Base-by-base conservation (phyloP, 2,888 invertebrate species). In the Agrochola lychnidis region DNA sequence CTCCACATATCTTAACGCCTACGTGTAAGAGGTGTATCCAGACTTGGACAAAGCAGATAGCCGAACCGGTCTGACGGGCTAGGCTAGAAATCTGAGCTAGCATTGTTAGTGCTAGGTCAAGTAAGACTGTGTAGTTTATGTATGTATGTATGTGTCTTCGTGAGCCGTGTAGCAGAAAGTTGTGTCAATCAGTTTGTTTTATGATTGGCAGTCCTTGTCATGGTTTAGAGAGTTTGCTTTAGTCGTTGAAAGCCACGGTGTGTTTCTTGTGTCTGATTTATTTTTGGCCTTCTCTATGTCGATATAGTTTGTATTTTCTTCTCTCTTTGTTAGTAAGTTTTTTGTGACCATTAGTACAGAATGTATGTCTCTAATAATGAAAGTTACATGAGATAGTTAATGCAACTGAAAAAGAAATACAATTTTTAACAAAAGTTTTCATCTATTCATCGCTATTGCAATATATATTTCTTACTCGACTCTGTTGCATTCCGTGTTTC, bases 51-150 rank as follows among this genome's bases (percentile, higher is more conserved):
- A 88, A 83, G 79, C 78, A 80, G 82, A 84, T 83, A 85, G 78
- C 76, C 59, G 51, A 90, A 95, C 95, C 94, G 94, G 95, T 94
- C 85, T 10, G 85, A 91, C 94, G 71, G 85, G 92, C 79, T 78
- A 25, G 82, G 82, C 92, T 93, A 92, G 95, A 93, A 95, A 95
- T 91, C 92, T 89, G 94, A 95, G 92, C 90, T 48, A 83, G 91
- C 89, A 94, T 95, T 95, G 95, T 95, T 81, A 75, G 59, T 83
- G 89, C 92, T 94, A 93, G 93, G 93, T 92, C 92, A 92, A 84
- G 83, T 85, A 67, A 85, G 70, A 69, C 40, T 76, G 40, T 62
- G 36, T 42, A 51, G 19, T 56, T 14, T 57, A 45, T 30, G 30
- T 59, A 16, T 25, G 59, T n/a, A 48, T 25, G 45, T 36, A 48